Evolutionary conservation across 2,797 vertebrate species (phyloP).

Genomic region (Oryzias sinensis): DNA sequence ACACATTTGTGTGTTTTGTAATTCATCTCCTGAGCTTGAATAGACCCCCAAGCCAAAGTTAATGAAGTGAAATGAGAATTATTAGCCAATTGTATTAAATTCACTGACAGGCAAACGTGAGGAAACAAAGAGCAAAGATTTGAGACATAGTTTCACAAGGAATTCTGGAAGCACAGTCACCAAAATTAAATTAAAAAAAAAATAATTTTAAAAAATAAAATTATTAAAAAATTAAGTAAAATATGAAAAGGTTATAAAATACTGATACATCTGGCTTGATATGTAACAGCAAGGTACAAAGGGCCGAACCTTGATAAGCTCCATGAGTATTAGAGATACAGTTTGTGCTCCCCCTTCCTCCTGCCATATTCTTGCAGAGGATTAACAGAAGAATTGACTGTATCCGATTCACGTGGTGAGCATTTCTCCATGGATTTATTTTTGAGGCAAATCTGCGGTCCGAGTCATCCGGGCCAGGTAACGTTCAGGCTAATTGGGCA

Average conservation of each 20-base stretch:
- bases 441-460: slow-evolving; percentile 17
- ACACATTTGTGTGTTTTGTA: slow-evolving; percentile 49
- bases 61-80: slow-evolving; percentile 84
- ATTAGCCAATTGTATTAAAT: slow-evolving; percentile 78
- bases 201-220: too few relatives aligned
- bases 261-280: background rate
- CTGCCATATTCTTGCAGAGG: slow-evolving; percentile 13
- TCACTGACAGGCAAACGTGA: slow-evolving; percentile 68
- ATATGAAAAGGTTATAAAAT: slow-evolving; percentile 6
- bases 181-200: too few relatives aligned
- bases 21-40: slow-evolving; percentile 78
- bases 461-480: slow-evolving; percentile 39
- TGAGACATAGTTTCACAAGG: slow-evolving; percentile 45
- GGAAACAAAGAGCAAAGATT: slow-evolving; percentile 65
- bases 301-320: slow-evolving; percentile 4
- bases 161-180: slow-evolving; percentile 10
- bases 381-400: slow-evolving; percentile 39
- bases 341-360: slow-evolving; percentile 10
- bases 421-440: slow-evolving; percentile 50
- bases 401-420: slow-evolving; percentile 45
- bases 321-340: background rate
- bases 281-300: background rate
- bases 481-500: slow-evolving; percentile 49
- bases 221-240: slow-evolving; percentile 8
- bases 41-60: slow-evolving; percentile 77